These are phyloP conservation scores for Mycogona germanica DNA, from an alignment of 2,888 invertebrate genomes.

Conservation along the genomic window DNA sequence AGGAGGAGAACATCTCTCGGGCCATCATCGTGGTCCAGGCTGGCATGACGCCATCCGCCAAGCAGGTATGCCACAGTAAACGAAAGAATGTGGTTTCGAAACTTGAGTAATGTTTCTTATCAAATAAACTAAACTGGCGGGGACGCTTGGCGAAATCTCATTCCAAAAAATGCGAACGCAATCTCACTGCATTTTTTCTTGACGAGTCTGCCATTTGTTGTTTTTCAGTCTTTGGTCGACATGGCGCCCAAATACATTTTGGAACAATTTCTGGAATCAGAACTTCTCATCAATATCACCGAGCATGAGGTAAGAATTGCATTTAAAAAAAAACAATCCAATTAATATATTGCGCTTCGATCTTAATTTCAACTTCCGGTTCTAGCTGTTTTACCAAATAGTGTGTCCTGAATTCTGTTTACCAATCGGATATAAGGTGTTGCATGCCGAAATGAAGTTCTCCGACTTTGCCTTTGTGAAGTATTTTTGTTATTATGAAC, in stretches of 20 bases:
- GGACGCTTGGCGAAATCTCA: no score
- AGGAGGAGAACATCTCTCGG: constrained; percentile 96
- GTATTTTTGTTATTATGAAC: no score
- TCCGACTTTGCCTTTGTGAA: no score
- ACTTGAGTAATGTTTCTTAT: background rate
- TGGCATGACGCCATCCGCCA: constrained; percentile 99
- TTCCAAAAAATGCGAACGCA: no score
- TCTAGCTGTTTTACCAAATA: background rate
- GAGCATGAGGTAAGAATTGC: constrained; percentile 59
- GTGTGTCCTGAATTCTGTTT: no score
- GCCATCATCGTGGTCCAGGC: constrained; percentile 97
- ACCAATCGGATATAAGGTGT: no score
- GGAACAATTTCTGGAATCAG: constrained; percentile 67
- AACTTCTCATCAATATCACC: constrained; percentile 92
- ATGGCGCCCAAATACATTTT: constrained; percentile 99
- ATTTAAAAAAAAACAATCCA: background rate
- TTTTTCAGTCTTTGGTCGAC: constrained; percentile 66
- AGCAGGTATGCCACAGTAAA: constrained; percentile 44
- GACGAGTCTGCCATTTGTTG: background rate
- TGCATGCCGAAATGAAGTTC: no score
- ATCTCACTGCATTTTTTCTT: no score
- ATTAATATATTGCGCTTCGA: constrained; percentile 7
- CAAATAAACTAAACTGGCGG: background rate
- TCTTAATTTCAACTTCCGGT: constrained; percentile 29
- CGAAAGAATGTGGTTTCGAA: background rate